A percentile compares a stretch with the other conserved stretches of the same genome.
Conservation (phyloP, 2,113 vertebrate species). For the Anseranas semipalmata region DNA sequence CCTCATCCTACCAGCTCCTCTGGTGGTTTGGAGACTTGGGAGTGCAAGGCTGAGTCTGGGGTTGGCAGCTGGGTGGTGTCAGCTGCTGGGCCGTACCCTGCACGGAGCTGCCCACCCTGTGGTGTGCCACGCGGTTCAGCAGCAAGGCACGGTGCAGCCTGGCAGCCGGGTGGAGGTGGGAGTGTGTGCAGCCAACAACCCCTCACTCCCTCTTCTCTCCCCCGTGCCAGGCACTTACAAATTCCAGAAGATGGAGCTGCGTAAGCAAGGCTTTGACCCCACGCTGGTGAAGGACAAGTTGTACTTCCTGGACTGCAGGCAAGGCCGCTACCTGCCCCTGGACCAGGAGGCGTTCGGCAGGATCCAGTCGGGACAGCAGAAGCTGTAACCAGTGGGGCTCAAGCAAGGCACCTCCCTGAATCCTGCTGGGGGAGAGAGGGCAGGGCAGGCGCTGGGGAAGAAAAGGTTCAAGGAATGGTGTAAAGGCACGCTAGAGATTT, state of each 20-base stretch:
- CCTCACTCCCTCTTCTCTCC: neutral
- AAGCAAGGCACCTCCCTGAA: neutral
- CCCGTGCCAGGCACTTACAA: slow-evolving; percentile 89
- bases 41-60: neutral
- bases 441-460: neutral
- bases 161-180: neutral
- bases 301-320: slow-evolving; percentile 89
- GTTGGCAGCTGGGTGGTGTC: neutral
- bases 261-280: slow-evolving; percentile 88
- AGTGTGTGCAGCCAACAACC: neutral
- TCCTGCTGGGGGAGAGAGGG: neutral
- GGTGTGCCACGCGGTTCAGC: neutral
- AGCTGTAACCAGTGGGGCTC: slow-evolving; percentile 77
- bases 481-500: neutral
- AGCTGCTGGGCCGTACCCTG: neutral
- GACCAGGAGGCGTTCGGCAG: slow-evolving; percentile 77
- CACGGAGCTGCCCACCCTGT: neutral
- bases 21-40: neutral
- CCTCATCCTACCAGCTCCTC: neutral
- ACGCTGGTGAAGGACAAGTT: slow-evolving; percentile 83
- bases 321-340: slow-evolving; percentile 83
- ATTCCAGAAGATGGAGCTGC: slow-evolving; percentile 92
- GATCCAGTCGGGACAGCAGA: slow-evolving; percentile 89
- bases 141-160: neutral
- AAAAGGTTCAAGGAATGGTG: neutral